A percentile compares a stretch with the other conserved stretches of the same genome.
phyloP scores from a whole-genome alignment of 53 echinoderm and acorn worm genomes.

The Temnopleurus reevesii region DNA sequence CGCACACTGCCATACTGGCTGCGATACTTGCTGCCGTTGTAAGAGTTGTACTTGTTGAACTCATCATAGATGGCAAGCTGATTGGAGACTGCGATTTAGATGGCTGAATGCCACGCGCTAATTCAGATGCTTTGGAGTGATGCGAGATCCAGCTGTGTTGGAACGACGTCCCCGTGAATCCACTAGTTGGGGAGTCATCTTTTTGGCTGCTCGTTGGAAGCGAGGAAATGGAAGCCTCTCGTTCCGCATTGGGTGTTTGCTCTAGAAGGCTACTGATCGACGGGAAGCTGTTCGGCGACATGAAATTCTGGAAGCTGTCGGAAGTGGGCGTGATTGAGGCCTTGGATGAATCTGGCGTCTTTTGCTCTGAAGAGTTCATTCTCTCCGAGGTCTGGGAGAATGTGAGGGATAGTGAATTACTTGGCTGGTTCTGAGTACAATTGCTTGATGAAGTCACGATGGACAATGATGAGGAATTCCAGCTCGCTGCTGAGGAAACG shows the following conservation, averaged over 20 bases:
- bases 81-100: conserved; percentile 65
- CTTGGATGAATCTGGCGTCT: conserved; percentile 44
- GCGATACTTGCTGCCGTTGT: neutral
- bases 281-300: conserved; percentile 38
- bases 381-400: conserved; percentile 6
- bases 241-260: neutral
- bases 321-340: conserved; percentile 43
- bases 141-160: conserved; percentile 79
- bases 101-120: conserved; percentile 73
- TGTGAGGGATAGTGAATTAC: conserved; percentile 14
- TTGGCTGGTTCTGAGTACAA: neutral
- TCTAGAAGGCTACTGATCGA: conserved; percentile 51
- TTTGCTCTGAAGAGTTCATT: neutral
- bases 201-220: conserved; percentile 61
- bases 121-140: conserved; percentile 82
- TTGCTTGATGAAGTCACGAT: neutral
- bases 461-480: neutral
- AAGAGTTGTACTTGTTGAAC: conserved; percentile 29
- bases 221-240: conserved; percentile 58
- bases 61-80: neutral
- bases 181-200: conserved; percentile 30
- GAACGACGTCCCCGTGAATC: conserved; percentile 38
- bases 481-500: neutral
- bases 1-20: conserved; percentile 7
- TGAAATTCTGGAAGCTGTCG: conserved; percentile 45